Evolutionary conservation across 2,797 vertebrate species (phyloP), one percentile per base, ranked within the genome.

Genomic region (Lepus oiostolus): DNA sequence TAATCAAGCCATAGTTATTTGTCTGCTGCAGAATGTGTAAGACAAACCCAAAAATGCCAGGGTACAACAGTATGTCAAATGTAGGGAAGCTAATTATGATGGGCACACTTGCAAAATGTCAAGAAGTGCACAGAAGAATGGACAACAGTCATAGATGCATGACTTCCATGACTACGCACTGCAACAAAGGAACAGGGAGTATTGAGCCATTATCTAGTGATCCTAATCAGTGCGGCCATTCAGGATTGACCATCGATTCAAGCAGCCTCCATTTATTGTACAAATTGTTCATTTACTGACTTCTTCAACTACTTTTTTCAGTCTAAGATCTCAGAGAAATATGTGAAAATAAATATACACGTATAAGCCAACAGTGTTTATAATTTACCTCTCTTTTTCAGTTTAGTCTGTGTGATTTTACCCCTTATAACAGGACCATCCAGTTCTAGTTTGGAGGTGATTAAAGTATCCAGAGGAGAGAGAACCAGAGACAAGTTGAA

Each of bases 21-120:
- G 13, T 42, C 63, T 71, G 30, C 50, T 72, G 54, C 58, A 71
- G 47, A 84, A 74, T 8, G 63, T n/a, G 24, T 50, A 85, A 82
- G 68, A 62, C 72, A 14, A 30, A 7, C 14, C n/a, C 26, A 28
- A 24, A 94, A 87, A 94, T 52, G 81, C 26, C 84, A 83, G 70
- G 63, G n/a, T 50, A 89, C 42, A 54, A 67, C 0, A 76, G 42
- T 30, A 11, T 9, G 26, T 58, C 68, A 60, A 85, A 50, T n/a
- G 38, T 11, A 16, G 47, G 16, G 71, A 60, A 75, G 71, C 42
- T 91, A 87, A 95, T 88, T 72, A 58, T 67, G 88, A 96, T 22
- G 0, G 85, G 91, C 50, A 11, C 9, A 38, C 54, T 35, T 67
- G 85, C 50, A 75, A 76, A 96, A 96, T 86, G 93, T 93, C 97